Evolutionary conservation across 2,888 invertebrate species (phyloP), one percentile per base, ranked within the genome.

Genomic region (Chironomus tentans): DNA sequence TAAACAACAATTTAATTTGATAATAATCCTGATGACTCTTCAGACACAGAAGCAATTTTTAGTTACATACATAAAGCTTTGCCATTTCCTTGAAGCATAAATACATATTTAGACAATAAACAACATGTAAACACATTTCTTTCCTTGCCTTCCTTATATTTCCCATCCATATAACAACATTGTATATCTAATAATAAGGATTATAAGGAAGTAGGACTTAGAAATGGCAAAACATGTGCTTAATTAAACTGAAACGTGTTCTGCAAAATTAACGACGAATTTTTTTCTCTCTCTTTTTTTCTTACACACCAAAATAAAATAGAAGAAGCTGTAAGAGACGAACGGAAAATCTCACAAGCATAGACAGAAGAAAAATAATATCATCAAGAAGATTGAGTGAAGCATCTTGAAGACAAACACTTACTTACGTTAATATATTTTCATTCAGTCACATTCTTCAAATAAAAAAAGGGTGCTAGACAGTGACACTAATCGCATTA

Each of bases 221-320:
- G 3, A 56, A 56, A 56, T 15, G 24, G 12, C 6, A 10, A 21
- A 71, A 65, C 10, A 61, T 72, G 62, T 72, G 72, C 72, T 72
- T 72, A 61, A 62, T 61, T 56, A 62, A 61, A 62, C 22, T 50
- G 62, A 72, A 46, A 72, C 61, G 61, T 61, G 61, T 72, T 62
- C 62, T 46, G 28, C 38, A 24, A 38, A 72, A 50, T 50, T 48
- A 50, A 50, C 22, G 65, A 22, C 65, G 18, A 28, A 38, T 38
- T 38, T 38, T 38, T 38, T 10, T 10, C 2, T 38, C 5, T 56
- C 7, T 56, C 56, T 56, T 15, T n/a, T n/a, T n/a, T 56, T 4
- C 5, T 15, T 12, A 56, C 56, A 7, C 56, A 56, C 18, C 15
- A 56, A n/a, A 56, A 56, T 1, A 7, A 56, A 50, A 28, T 28